A percentile compares a stretch with the other conserved stretches of the same genome.
These are phyloP conservation scores for Phocides pigmalion DNA, from an alignment of 1,140 invertebrate genomes.

Conservation along the genomic window DNA sequence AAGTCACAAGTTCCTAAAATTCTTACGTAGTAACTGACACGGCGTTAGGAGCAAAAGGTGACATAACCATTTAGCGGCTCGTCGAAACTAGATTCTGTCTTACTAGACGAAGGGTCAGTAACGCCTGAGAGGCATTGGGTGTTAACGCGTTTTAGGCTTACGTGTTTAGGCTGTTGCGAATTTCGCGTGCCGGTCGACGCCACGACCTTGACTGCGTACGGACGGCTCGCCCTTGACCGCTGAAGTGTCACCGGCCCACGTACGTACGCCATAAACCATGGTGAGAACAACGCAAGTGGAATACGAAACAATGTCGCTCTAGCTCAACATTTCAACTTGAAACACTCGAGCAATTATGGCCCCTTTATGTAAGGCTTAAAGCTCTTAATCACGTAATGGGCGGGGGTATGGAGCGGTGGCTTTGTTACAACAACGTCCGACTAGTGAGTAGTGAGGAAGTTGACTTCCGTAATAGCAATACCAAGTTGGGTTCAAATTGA, in stretches of 20 bases:
- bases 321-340: neutral
- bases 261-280: constrained; percentile 55
- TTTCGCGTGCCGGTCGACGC: constrained; percentile 54
- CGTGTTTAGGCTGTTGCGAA: constrained; percentile 35
- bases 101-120: neutral
- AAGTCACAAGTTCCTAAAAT: constrained; percentile 25
- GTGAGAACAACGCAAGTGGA: constrained; percentile 48
- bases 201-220: constrained; percentile 58
- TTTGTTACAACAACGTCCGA: constrained; percentile 27
- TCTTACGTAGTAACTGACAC: constrained; percentile 15
- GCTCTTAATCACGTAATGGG: constrained; percentile 11
- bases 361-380: constrained; percentile 10
- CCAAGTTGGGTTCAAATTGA: constrained; percentile 3
- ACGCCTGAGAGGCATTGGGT: no score
- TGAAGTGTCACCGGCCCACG: constrained; percentile 53
- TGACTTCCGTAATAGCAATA: constrained; percentile 36
- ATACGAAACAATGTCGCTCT: constrained; percentile 34
- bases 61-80: neutral
- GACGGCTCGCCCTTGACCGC: constrained; percentile 61
- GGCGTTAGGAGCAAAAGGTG: neutral
- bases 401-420: neutral
- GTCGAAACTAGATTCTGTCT: neutral
- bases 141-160: neutral
- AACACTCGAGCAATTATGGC: constrained; percentile 21
- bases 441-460: constrained; percentile 37